phyloP scores from a whole-genome alignment of 2,113 vertebrate species.

The Chloebia gouldiae region DNA sequence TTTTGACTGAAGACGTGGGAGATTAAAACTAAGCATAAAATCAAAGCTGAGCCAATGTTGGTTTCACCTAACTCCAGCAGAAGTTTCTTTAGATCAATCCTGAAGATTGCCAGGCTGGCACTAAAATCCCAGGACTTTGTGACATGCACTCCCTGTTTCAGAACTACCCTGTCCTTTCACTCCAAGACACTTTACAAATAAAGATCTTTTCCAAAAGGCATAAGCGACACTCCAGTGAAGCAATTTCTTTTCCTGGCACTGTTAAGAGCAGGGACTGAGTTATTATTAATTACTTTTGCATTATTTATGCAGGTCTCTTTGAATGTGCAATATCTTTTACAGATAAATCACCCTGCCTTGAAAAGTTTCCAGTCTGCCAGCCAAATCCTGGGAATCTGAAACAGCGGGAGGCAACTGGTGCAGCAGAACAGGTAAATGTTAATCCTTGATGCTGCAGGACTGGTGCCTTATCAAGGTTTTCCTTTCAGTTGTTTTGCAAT shows the following conservation, averaged over 20 bases:
- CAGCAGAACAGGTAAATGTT: conserved; percentile 13
- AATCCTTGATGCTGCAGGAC: background rate
- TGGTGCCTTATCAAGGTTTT: background rate
- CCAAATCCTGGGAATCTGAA: background rate
- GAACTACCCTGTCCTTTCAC: background rate
- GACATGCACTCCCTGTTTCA: background rate
- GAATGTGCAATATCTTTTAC: conserved; percentile 19
- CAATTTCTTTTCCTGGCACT: conserved; percentile 34
- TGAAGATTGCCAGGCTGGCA: background rate
- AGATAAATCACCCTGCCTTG: conserved; percentile 23
- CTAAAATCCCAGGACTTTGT: background rate
- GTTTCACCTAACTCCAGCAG: background rate
- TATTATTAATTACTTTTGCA: conserved; percentile 57
- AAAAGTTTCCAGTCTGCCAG: background rate
- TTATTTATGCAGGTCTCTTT: conserved; percentile 32
- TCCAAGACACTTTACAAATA: background rate
- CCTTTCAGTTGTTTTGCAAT: conserved; percentile 7
- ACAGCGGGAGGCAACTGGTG: background rate
- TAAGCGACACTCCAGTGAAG: background rate
- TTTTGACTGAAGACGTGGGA: background rate
- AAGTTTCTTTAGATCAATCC: background rate
- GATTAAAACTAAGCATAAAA: background rate
- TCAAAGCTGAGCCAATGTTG: background rate
- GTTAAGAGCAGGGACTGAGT: background rate
- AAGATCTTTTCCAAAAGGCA: background rate